Evolutionary conservation across 2,113 vertebrate species (phyloP), one percentile per base, ranked within the genome.

Genomic region (Rhipidura dahli): DNA sequence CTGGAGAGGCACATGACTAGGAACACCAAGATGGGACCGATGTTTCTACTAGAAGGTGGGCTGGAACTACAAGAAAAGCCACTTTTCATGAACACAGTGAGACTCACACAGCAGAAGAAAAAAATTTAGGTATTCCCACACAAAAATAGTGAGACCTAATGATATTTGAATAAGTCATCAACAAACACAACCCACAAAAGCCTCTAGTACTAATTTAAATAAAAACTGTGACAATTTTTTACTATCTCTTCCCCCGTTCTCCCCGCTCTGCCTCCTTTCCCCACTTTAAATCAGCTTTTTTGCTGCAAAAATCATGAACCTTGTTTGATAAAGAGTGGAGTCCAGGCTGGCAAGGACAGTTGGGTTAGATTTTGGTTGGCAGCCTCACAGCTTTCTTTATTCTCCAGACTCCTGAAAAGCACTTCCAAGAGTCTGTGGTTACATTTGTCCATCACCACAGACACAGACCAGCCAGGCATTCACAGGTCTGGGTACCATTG

Each of bases 261-360:
- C n/a, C 10, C 8, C 13, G 11, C 39, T 11, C 21, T 1, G 4
- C 6, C 1, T 10, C 22, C 2, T 39, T 9, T 40, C 13, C 15
- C 7, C 7, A 11, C 18, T 35, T n/a, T 15, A 64, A 78, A 40
- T 42, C 45, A 73, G 42, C 54, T 83, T 83, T 86, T 26, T 53
- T 87, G 11, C 39, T 59, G 39, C 20, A 66, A n/a, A 59, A 73
- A 45, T 15, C 14, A 16, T 33, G 14, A 95, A 31, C 12, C 6
- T 54, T 50, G 12, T 19, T 30, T 75, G 45, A 82, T 50, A 72
- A 90, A 82, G 9, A 80, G 3, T 0, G 0, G 39, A 87, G 44
- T 35, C n/a, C 26, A 44, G 18, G 33, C 44, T 73, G 73, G 22
- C n/a, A 63, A 76, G 23, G 61, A 69, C 40, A 85, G 28, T 50